phyloP scores from a whole-genome alignment of 2,113 vertebrate genomes.

The Vulpes vulpes region DNA sequence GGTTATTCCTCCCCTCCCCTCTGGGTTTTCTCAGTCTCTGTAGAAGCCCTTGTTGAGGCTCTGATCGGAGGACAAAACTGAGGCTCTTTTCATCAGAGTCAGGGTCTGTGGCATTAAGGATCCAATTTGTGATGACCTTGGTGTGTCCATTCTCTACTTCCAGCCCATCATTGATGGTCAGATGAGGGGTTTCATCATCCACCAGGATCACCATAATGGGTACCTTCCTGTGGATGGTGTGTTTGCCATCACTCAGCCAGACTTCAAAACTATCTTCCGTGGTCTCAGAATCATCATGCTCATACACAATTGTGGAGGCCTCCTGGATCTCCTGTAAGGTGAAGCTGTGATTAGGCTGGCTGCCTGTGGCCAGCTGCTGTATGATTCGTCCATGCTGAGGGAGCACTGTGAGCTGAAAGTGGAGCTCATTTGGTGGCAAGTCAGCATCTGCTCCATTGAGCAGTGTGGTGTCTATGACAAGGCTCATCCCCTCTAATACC shows the following conservation, averaged over 20 bases:
- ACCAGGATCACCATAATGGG: slow-evolving; percentile 82
- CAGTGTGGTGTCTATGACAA: slow-evolving; percentile 84
- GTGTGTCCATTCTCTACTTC: slow-evolving; percentile 82
- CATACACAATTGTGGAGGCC: slow-evolving; percentile 84
- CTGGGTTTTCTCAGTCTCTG: slow-evolving; percentile 87
- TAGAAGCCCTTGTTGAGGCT: slow-evolving; percentile 85
- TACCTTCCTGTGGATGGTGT: slow-evolving; percentile 81
- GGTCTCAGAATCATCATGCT: slow-evolving; percentile 86
- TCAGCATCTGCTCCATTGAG: slow-evolving; percentile 83
- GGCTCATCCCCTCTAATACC: slow-evolving; percentile 87
- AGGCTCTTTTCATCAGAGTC: slow-evolving; percentile 85
- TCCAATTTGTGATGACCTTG: slow-evolving; percentile 78
- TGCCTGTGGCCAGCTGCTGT: slow-evolving; percentile 82
- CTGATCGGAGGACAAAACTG: slow-evolving; percentile 82
- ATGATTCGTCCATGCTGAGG: slow-evolving; percentile 82
- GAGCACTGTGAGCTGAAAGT: slow-evolving; percentile 81
- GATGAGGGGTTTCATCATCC: slow-evolving; percentile 83
- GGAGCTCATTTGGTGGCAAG: slow-evolving; percentile 79
- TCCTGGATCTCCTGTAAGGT: slow-evolving; percentile 84
- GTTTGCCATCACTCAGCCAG: slow-evolving; percentile 83
- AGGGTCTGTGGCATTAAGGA: slow-evolving; percentile 86
- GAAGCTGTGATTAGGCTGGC: slow-evolving; percentile 78
- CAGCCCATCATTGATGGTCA: slow-evolving; percentile 82
- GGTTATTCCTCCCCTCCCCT: slow-evolving; percentile 84
- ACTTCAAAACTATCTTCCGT: slow-evolving; percentile 86